Conservation (phyloP, 2,888 invertebrate species). For the Sarcophaga variegata region DNA sequence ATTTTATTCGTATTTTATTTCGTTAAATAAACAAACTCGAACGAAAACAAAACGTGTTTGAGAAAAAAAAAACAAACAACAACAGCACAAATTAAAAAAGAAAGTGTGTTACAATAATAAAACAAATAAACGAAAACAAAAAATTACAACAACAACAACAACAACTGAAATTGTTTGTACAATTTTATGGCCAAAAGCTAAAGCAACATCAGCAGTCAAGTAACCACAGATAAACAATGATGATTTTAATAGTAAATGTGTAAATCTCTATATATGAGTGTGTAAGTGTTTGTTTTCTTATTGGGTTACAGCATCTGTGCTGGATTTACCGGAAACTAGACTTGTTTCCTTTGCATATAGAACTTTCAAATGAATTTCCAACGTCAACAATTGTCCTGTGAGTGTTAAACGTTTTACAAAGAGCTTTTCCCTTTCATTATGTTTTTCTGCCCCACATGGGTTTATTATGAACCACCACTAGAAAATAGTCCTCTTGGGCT, state of each 20-base stretch:
- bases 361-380: constrained; percentile 11
- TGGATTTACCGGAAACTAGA: constrained; percentile 27
- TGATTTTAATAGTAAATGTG: background rate
- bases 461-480: too few relatives aligned
- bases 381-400: constrained; percentile 3
- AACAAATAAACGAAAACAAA: too few relatives aligned
- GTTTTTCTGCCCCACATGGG: background rate
- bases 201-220: background rate
- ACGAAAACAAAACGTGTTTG: too few relatives aligned
- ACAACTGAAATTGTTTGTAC: background rate
- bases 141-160: too few relatives aligned
- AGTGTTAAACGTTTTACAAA: constrained; percentile 15
- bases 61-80: too few relatives aligned
- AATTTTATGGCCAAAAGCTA: constrained; percentile 49
- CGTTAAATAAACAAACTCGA: background rate
- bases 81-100: too few relatives aligned
- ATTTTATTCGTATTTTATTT: background rate
- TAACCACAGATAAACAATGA: constrained; percentile 31
- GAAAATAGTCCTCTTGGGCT: too few relatives aligned
- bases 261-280: background rate
- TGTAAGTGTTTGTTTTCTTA: background rate
- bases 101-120: too few relatives aligned
- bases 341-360: constrained; percentile 26
- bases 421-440: background rate
- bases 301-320: constrained; percentile 4